phyloP scores from a whole-genome alignment of 2,797 vertebrate species.

The Pteropus rufus region DNA sequence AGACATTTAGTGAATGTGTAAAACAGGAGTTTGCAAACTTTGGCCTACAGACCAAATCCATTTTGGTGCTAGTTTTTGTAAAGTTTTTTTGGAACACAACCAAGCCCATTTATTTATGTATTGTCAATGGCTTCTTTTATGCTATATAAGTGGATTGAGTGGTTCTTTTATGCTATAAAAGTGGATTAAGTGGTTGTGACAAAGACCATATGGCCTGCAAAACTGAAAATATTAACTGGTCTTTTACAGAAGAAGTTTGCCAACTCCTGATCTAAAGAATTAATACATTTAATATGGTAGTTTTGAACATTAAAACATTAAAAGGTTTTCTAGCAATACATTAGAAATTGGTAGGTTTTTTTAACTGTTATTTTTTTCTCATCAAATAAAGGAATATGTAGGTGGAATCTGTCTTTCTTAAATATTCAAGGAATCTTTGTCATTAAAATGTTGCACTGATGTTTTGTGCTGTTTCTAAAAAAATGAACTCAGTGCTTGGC shows the following conservation, averaged over 20 bases:
- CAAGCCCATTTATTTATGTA: neutral
- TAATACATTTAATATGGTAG: neutral
- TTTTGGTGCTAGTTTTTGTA: neutral
- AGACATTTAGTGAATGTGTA: neutral
- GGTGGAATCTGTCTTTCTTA: neutral
- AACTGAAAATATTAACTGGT: constrained; percentile 15
- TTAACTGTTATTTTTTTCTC: neutral
- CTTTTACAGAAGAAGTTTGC: neutral
- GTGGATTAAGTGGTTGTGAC: neutral
- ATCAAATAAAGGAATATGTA: neutral
- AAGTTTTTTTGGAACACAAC: neutral
- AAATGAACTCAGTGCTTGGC: neutral
- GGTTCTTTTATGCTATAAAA: neutral
- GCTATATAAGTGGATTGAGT: neutral
- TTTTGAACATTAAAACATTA: constrained; percentile 42
- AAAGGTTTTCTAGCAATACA: constrained; percentile 26
- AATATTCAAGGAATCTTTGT: neutral
- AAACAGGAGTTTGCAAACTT: neutral
- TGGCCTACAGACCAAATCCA: neutral
- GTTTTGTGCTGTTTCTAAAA: neutral
- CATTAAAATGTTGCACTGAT: neutral
- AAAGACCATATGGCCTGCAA: neutral
- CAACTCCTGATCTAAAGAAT: neutral
- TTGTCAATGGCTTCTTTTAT: neutral
- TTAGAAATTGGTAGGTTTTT: neutral